Percentiles rank a stretch among this genome's conserved stretches.
Conservation (phyloP, 2,888 invertebrate species). For the Lycia hirtaria region DNA sequence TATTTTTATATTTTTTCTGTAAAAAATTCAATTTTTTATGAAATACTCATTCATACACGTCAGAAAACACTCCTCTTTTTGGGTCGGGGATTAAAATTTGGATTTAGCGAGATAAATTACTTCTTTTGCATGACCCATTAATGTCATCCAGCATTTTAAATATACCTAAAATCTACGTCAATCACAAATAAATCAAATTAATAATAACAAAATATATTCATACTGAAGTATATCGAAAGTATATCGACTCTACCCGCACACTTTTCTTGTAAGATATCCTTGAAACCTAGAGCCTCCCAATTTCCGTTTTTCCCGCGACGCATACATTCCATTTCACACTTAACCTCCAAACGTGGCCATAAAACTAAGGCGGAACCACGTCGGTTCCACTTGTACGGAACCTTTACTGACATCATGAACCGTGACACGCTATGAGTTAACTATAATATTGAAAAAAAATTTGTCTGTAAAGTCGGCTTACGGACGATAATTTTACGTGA, state of each 20-base stretch:
- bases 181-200: no score
- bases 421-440: background rate
- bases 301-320: conserved; percentile 24
- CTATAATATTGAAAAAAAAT: background rate
- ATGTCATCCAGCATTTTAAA: no score
- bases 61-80: no score
- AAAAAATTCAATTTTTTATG: no score
- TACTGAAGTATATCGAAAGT: background rate
- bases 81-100: no score
- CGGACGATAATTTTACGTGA: no score
- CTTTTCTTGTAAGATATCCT: background rate
- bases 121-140: no score
- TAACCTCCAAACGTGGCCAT: conserved; percentile 59
- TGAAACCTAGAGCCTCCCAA: conserved; percentile 8
- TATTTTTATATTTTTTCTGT: no score
- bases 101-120: no score
- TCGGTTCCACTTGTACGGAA: conserved; percentile 38
- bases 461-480: no score
- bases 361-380: conserved; percentile 60
- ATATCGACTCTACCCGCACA: background rate
- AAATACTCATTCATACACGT: no score
- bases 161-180: no score
- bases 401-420: conserved; percentile 12
- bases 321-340: conserved; percentile 58
- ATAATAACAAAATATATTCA: background rate